phyloP scores from a whole-genome alignment of 2,888 invertebrate species.

The Thysanoteuthis rhombus region DNA sequence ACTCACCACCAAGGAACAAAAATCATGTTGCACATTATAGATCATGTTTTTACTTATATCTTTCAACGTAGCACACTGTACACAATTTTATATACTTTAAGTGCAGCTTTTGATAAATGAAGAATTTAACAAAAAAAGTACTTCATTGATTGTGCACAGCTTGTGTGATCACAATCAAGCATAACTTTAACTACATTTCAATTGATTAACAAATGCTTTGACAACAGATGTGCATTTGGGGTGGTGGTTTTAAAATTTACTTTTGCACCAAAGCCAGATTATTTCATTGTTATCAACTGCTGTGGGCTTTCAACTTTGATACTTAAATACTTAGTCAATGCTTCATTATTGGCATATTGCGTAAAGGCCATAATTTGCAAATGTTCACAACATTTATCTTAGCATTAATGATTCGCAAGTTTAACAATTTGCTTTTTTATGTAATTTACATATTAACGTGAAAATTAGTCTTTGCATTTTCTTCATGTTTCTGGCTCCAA shows the following conservation, averaged over 20 bases:
- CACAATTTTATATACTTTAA: neutral
- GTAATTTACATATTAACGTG: no score
- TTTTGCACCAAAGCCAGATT: neutral
- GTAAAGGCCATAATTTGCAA: no score
- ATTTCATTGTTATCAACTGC: neutral
- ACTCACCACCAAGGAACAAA: no score
- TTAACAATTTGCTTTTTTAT: no score
- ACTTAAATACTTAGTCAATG: neutral
- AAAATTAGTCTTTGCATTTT: no score
- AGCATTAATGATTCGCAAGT: no score
- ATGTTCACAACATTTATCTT: no score
- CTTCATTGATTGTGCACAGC: constrained; percentile 12
- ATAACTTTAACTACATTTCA: constrained; percentile 12
- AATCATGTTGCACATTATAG: no score
- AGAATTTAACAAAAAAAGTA: neutral
- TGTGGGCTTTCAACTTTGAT: neutral
- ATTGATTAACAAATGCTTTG: neutral
- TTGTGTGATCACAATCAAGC: constrained; percentile 12
- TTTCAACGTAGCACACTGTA: neutral
- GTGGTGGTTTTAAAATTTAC: neutral
- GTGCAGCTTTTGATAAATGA: neutral
- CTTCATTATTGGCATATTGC: neutral
- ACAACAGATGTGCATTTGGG: neutral
- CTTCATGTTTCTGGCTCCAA: no score
- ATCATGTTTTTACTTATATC: neutral